Conservation (phyloP, 2,797 vertebrate species). For the Sparus aurata region DNA sequence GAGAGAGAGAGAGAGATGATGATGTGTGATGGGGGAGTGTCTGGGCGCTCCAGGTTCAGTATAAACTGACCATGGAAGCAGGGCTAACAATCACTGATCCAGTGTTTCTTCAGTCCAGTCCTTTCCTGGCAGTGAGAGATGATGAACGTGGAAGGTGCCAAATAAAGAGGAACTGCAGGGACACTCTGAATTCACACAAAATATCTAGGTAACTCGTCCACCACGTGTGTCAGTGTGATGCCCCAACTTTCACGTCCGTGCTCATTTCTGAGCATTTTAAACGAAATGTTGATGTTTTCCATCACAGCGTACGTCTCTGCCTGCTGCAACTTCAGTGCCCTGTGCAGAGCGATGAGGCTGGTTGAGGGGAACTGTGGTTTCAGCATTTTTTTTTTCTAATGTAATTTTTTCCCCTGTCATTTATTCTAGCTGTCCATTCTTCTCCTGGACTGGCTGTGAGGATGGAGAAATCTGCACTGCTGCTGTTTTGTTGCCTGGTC, state of each 20-base stretch:
- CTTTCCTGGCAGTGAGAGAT: conserved; percentile 52
- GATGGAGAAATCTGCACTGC: conserved; percentile 88
- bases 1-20: conserved; percentile 35
- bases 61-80: conserved; percentile 71
- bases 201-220: conserved; percentile 55
- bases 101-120: conserved; percentile 34
- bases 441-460: conserved; percentile 80
- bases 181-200: conserved; percentile 34
- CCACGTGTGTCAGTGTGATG: background rate
- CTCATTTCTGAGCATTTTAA: background rate
- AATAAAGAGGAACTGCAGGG: conserved; percentile 54
- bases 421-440: conserved; percentile 60
- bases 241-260: background rate
- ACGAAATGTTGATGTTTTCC: conserved; percentile 2
- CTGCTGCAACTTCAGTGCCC: conserved; percentile 49
- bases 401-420: conserved; percentile 72
- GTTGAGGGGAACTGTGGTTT: conserved; percentile 64
- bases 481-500: conserved; percentile 89
- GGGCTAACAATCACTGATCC: conserved; percentile 44
- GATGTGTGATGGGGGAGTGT: conserved; percentile 76
- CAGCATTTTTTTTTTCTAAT: conserved; percentile 70
- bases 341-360: conserved; percentile 56
- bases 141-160: conserved; percentile 47
- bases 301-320: conserved; percentile 9
- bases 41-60: conserved; percentile 65